Conservation (phyloP, 2,113 vertebrate genomes). For the Falcunculus frontatus region DNA sequence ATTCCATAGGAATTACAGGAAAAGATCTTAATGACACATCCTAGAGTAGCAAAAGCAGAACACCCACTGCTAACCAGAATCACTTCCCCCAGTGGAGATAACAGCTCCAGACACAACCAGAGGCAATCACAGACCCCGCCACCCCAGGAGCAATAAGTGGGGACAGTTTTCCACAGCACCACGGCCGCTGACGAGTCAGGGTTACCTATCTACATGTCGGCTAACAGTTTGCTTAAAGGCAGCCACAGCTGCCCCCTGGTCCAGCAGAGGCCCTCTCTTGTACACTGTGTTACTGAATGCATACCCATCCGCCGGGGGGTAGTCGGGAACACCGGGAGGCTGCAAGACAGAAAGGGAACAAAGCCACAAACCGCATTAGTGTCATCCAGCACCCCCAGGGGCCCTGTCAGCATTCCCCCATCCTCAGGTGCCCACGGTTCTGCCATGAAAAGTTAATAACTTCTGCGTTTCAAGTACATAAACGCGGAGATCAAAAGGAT, state of each 20-base stretch:
- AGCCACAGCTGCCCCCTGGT: conserved; percentile 78
- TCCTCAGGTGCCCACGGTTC: background rate
- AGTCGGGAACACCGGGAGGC: conserved; percentile 71
- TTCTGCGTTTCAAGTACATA: background rate
- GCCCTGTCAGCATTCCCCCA: background rate
- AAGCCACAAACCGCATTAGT: background rate
- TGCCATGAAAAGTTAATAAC: conserved; percentile 28
- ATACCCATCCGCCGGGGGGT: conserved; percentile 78
- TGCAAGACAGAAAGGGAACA: conserved; percentile 61
- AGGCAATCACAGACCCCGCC: background rate
- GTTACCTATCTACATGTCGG: conserved; percentile 86
- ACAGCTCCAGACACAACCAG: background rate
- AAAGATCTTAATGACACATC: no score
- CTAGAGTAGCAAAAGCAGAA: background rate
- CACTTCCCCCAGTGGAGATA: background rate
- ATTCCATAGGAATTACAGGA: background rate
- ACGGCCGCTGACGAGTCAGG: background rate
- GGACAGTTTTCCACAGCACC: conserved; percentile 76
- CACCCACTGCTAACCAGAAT: background rate
- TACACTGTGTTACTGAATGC: conserved; percentile 69
- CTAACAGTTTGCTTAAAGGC: conserved; percentile 84
- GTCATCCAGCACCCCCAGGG: background rate
- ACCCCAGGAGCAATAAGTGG: background rate
- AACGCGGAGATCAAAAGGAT: background rate
- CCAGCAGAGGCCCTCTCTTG: conserved; percentile 76